These are phyloP conservation scores for Daubentonia madagascariensis DNA, from an alignment of 2,113 vertebrate genomes.

Conservation along the genomic window DNA sequence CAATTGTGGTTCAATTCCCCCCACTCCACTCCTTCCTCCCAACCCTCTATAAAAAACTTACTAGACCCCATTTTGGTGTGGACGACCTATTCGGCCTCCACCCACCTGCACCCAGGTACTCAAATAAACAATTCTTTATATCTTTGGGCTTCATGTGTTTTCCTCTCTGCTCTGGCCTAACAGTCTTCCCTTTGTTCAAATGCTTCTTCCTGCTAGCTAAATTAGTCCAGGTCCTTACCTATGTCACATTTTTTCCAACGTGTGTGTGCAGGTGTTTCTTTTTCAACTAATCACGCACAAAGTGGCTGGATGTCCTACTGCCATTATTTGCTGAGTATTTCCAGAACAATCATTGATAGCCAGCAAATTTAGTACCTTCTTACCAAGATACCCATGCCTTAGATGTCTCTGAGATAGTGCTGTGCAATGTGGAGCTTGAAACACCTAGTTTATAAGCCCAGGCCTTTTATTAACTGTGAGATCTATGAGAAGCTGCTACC, in stretches of 20 bases:
- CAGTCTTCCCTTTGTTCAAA: slow-evolving; percentile 19
- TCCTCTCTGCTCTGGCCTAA: no score
- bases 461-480: not conserved
- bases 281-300: not conserved
- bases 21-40: no score
- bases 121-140: no score
- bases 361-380: not conserved
- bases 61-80: no score
- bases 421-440: not conserved
- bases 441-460: not conserved
- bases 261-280: not conserved
- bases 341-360: not conserved
- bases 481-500: not conserved
- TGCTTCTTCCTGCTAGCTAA: not conserved
- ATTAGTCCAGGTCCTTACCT: not conserved
- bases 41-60: no score
- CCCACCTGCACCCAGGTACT: no score
- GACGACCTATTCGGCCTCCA: no score
- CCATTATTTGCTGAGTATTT: not conserved
- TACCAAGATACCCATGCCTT: not conserved
- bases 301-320: not conserved
- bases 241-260: not conserved
- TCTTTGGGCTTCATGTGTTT: no score
- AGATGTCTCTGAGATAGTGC: not conserved
- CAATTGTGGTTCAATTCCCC: no score